A percentile compares a stretch with the other conserved stretches of the same genome.
Conservation (phyloP, 2,797 vertebrate species). For the Champsocephalus esox region DNA sequence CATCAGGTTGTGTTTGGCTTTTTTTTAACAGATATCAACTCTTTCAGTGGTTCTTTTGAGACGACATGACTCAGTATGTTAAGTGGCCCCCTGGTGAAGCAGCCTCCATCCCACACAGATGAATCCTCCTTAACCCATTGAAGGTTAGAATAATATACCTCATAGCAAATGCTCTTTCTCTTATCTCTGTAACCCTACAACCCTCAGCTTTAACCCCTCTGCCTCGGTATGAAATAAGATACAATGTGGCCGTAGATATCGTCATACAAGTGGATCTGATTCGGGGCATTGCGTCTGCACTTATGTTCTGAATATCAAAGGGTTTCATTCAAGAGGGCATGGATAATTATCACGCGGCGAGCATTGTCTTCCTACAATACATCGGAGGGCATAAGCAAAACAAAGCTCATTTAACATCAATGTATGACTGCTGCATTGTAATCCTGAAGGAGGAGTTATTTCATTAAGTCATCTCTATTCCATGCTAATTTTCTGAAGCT, state of each 20-base stretch:
- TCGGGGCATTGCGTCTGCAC: conserved; percentile 25
- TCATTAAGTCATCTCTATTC: conserved; percentile 54
- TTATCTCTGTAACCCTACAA: conserved; percentile 29
- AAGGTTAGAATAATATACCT: conserved; percentile 33
- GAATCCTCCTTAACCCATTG: neutral
- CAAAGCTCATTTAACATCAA: conserved; percentile 55
- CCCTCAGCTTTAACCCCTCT: neutral
- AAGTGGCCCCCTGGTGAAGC: conserved; percentile 14
- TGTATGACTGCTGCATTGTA: conserved; percentile 48
- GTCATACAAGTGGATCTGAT: conserved; percentile 38
- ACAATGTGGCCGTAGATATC: conserved; percentile 30
- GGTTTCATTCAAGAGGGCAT: conserved; percentile 33
- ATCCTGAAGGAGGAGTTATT: conserved; percentile 64
- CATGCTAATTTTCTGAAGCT: conserved; percentile 56
- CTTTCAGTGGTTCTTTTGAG: conserved; percentile 12
- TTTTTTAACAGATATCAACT: neutral
- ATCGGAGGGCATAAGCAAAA: conserved; percentile 49
- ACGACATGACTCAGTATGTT: conserved; percentile 10
- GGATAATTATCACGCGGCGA: conserved; percentile 37
- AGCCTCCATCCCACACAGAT: conserved; percentile 7
- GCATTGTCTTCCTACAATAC: conserved; percentile 46
- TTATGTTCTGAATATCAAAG: conserved; percentile 53
- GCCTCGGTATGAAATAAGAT: conserved; percentile 15
- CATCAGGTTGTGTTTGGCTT: neutral
- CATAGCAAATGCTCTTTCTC: neutral